Conservation (phyloP, 2,113 vertebrate genomes). For the Microcebus tavaratra region DNA sequence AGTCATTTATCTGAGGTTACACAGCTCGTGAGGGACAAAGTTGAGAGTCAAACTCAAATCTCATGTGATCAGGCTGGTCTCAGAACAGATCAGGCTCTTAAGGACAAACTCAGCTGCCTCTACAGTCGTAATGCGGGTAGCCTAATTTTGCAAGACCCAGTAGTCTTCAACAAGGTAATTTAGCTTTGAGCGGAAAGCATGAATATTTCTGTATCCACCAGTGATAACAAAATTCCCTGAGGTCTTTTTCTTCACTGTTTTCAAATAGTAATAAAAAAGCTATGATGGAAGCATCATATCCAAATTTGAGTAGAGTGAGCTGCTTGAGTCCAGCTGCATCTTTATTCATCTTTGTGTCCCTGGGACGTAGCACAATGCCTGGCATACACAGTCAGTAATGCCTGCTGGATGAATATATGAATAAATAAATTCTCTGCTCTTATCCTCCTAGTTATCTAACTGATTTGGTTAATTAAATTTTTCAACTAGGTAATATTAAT, state of each 20-base stretch:
- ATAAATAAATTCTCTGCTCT: background rate
- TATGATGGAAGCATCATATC: background rate
- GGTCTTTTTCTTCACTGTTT: background rate
- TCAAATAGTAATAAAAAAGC: background rate
- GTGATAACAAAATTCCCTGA: background rate
- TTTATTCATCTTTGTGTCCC: background rate
- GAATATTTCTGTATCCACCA: background rate
- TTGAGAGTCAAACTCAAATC: background rate
- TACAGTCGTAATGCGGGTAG: background rate
- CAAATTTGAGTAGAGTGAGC: background rate
- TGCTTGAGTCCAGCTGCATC: background rate
- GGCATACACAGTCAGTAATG: background rate
- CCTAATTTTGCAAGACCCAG: background rate
- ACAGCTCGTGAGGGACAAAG: background rate
- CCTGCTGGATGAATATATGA: background rate
- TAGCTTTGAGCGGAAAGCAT: background rate
- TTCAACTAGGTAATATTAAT: conserved; percentile 1
- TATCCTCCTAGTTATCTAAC: background rate
- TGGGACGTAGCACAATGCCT: background rate
- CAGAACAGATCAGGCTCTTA: background rate
- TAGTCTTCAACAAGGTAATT: background rate
- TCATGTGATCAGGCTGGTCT: background rate
- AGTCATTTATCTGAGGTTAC: background rate
- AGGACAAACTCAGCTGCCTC: background rate
- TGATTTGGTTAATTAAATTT: background rate